phyloP scores from a whole-genome alignment of 2,113 vertebrate genomes.

The Peromyscus leucopus region DNA sequence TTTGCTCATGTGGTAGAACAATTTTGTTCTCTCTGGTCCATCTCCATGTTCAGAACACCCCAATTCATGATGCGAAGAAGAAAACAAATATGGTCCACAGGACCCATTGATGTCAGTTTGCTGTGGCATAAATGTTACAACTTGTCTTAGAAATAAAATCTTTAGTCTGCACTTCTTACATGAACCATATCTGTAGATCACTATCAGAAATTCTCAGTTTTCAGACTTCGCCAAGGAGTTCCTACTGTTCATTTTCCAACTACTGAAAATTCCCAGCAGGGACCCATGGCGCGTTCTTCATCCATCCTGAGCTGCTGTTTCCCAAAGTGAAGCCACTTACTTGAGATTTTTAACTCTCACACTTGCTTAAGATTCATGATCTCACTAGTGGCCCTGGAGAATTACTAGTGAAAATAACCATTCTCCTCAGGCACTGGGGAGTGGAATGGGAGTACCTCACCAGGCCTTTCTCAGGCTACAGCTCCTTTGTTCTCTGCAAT shows the following conservation, averaged over 20 bases:
- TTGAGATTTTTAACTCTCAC: background rate
- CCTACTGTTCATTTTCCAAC: conserved; percentile 18
- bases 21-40: background rate
- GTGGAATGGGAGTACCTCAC: rapidly evolving
- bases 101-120: conserved; percentile 36
- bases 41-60: conserved; percentile 53
- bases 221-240: conserved; percentile 4
- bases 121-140: background rate
- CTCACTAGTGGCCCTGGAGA: background rate
- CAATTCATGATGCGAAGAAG: conserved; percentile 4
- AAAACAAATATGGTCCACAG: conserved; percentile 9
- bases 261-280: background rate
- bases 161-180: background rate
- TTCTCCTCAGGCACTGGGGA: background rate
- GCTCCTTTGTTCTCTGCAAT: background rate
- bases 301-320: background rate
- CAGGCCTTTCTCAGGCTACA: too few relatives aligned
- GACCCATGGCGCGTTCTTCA: background rate
- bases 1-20: conserved; percentile 6
- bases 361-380: background rate
- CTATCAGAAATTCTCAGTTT: background rate
- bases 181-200: conserved; percentile 38
- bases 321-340: background rate
- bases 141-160: background rate
- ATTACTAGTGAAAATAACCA: background rate